Evolutionary conservation across 2,113 vertebrate genomes (phyloP).

Genomic region (Panthera uncia): DNA sequence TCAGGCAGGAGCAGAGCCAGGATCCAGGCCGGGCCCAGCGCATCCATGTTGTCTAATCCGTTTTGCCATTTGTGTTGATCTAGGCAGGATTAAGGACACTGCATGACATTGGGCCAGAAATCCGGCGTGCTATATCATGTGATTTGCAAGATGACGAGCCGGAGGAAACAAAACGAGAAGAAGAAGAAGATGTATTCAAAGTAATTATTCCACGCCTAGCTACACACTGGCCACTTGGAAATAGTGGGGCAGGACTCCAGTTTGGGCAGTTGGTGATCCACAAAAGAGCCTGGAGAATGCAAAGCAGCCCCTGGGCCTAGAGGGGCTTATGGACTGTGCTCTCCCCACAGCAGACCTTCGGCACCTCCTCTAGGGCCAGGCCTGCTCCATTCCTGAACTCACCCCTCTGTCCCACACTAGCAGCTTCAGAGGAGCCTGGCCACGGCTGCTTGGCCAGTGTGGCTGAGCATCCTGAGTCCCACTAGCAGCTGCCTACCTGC

Average conservation of each 20-base stretch:
- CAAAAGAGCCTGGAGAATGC: neutral
- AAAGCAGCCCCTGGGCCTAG: neutral
- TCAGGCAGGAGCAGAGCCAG: slow-evolving; percentile 42
- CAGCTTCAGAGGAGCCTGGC: slow-evolving; percentile 13
- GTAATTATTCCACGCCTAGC: slow-evolving; percentile 88
- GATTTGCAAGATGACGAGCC: slow-evolving; percentile 99
- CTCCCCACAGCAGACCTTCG: neutral
- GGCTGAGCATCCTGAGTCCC: neutral
- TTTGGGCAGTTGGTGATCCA: neutral
- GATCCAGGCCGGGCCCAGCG: slow-evolving; percentile 29
- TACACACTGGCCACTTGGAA: slow-evolving; percentile 51
- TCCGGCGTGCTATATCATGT: slow-evolving; percentile 99
- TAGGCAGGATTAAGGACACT: slow-evolving; percentile 99
- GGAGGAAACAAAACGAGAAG: slow-evolving; percentile 96
- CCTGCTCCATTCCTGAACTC: neutral
- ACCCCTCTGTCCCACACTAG: neutral
- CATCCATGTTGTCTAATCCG: slow-evolving; percentile 74
- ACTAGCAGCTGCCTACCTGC: neutral
- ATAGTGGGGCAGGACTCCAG: slow-evolving; percentile 52
- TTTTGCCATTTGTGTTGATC: slow-evolving; percentile 91
- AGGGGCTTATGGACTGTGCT: neutral
- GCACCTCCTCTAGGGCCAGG: slow-evolving; percentile 15
- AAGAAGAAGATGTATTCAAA: slow-evolving; percentile 99
- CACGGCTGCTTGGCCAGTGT: neutral
- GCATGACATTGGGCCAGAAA: slow-evolving; percentile 99